Conservation (phyloP, 2,113 vertebrate genomes). For the Mormoops blainvillei region DNA sequence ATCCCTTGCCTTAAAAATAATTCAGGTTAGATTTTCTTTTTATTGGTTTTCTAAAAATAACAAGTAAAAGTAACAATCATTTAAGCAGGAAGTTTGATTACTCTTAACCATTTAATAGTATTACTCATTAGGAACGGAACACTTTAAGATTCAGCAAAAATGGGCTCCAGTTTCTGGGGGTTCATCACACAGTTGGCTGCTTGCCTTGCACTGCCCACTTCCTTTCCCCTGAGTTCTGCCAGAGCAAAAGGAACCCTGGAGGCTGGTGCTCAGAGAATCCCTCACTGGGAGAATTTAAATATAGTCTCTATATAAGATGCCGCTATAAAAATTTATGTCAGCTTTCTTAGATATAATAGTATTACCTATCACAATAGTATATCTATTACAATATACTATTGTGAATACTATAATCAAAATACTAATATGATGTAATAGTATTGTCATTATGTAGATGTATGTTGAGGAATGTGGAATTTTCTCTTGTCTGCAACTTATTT, state of each 20-base stretch:
- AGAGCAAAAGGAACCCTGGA: background rate
- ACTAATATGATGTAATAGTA: background rate
- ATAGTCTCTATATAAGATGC: background rate
- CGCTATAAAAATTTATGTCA: background rate
- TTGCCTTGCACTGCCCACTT: constrained; percentile 7
- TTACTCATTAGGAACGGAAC: background rate
- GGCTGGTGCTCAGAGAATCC: background rate
- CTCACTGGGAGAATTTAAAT: background rate
- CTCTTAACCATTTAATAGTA: background rate
- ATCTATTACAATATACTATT: no score
- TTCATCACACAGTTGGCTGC: background rate
- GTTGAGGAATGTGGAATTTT: background rate
- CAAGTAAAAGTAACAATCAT: background rate
- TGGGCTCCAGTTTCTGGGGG: background rate
- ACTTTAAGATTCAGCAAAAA: background rate
- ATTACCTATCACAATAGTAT: no score
- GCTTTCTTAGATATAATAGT: background rate
- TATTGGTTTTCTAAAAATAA: background rate
- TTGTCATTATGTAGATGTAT: background rate
- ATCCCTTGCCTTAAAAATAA: background rate
- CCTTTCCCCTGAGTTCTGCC: background rate
- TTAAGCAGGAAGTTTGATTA: background rate
- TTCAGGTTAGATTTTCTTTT: background rate
- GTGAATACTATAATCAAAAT: no score
- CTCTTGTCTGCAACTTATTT: no score